Evolutionary conservation across 2,113 vertebrate genomes (phyloP).

Genomic region (Hiodon alosoides): DNA sequence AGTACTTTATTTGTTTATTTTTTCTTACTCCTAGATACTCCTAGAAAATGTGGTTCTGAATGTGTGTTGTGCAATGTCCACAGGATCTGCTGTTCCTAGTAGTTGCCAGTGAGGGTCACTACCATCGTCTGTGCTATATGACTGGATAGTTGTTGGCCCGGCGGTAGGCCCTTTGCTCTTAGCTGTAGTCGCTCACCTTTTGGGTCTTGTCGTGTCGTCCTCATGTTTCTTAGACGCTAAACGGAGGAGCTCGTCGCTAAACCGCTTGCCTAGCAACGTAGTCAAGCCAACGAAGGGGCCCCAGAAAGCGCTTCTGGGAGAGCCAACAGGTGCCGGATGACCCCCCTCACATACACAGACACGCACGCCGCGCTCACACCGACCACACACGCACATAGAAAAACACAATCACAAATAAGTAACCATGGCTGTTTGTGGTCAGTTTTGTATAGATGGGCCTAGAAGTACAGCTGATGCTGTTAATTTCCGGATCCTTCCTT

Average conservation of each 20-base stretch:
- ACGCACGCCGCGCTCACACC: background rate
- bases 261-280: slow-evolving; percentile 77
- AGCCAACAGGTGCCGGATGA: slow-evolving; percentile 72
- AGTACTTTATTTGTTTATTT: background rate
- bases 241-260: slow-evolving; percentile 80
- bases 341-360: slow-evolving; percentile 7
- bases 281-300: slow-evolving; percentile 68
- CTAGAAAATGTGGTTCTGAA: background rate
- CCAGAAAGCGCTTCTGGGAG: slow-evolving; percentile 67
- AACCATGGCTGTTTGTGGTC: too few species aligned
- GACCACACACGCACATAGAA: too few species aligned
- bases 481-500: background rate
- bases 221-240: slow-evolving; percentile 72
- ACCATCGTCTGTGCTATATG: too few species aligned
- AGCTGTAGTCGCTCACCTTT: background rate
- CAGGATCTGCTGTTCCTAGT: background rate
- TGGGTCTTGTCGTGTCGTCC: slow-evolving; percentile 46
- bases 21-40: background rate
- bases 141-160: too few species aligned
- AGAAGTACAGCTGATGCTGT: too few species aligned
- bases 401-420: too few species aligned
- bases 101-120: background rate
- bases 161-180: background rate
- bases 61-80: background rate
- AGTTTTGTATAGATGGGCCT: background rate